Conservation (phyloP, 2,797 vertebrate genomes). For the Rhynchonycteris naso region DNA sequence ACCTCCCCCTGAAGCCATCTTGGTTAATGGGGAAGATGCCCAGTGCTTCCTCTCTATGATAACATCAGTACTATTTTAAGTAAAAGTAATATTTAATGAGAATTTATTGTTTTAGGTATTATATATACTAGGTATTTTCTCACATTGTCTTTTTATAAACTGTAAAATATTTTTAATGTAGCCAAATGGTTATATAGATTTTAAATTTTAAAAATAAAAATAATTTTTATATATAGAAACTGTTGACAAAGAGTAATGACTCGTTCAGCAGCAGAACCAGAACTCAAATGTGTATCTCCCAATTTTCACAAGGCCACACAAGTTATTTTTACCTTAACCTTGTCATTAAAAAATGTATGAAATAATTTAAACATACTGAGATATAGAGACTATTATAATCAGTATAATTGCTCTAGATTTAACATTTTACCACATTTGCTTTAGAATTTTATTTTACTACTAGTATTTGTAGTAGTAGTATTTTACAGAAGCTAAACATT, state of each 20-base stretch:
- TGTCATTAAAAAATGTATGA: background rate
- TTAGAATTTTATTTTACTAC: background rate
- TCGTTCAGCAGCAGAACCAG: background rate
- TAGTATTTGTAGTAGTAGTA: background rate
- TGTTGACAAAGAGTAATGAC: background rate
- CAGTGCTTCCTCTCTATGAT: too few species aligned
- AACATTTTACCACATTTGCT: background rate
- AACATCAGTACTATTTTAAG: background rate
- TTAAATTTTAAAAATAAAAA: background rate
- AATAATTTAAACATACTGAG: background rate
- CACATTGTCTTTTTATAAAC: background rate
- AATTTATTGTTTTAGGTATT: background rate
- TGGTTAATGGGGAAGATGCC: too few species aligned
- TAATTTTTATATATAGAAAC: background rate
- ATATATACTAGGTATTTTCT: background rate
- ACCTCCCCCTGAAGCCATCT: too few species aligned
- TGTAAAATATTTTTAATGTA: background rate
- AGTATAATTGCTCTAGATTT: background rate
- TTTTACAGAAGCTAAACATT: background rate
- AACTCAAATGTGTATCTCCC: background rate
- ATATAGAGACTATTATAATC: background rate
- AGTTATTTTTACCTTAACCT: background rate
- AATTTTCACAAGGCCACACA: background rate
- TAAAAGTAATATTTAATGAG: slow-evolving; percentile 14
- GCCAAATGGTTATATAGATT: background rate